Percentiles rank a stretch among this genome's conserved stretches.
These are phyloP conservation scores for Physeter macrocephalus DNA, from an alignment of 2,113 vertebrate species.

Conservation along the genomic window DNA sequence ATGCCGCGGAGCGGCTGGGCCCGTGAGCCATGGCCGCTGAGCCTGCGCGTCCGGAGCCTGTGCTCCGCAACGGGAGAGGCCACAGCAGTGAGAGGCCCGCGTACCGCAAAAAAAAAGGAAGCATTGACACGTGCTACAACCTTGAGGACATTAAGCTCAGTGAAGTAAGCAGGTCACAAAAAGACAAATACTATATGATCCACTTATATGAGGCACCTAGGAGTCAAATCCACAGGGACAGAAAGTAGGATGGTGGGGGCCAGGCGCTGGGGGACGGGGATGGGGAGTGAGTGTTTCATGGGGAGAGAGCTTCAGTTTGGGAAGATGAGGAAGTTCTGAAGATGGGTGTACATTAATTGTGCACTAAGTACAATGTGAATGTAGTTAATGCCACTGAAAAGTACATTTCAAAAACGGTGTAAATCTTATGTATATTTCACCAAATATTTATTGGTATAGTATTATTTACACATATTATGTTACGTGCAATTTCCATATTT, in stretches of 20 bases:
- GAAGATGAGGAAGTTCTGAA: neutral
- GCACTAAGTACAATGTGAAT: rapidly evolving
- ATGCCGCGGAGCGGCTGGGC: too few species aligned
- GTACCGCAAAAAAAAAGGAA: too few species aligned
- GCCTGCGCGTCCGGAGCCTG: too few species aligned
- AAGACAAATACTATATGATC: rapidly evolving
- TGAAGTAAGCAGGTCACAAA: neutral
- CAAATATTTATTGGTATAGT: rapidly evolving
- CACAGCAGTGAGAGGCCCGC: too few species aligned
- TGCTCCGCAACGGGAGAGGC: too few species aligned
- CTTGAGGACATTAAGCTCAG: rapidly evolving
- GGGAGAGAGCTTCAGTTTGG: neutral
- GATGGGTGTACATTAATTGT: rapidly evolving
- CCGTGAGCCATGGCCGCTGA: too few species aligned
- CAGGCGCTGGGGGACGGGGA: rapidly evolving
- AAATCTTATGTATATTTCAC: rapidly evolving
- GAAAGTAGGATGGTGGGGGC: rapidly evolving
- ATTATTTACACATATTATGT: rapidly evolving
- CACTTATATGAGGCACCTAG: rapidly evolving
- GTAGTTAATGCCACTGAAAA: rapidly evolving
- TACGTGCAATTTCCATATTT: neutral
- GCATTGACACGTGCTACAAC: rapidly evolving
- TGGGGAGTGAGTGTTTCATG: rapidly evolving
- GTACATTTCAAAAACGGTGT: rapidly evolving
- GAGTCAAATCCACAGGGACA: too few species aligned